phyloP scores from a whole-genome alignment of 2,797 vertebrate species.

The Micrastur ruficollis region DNA sequence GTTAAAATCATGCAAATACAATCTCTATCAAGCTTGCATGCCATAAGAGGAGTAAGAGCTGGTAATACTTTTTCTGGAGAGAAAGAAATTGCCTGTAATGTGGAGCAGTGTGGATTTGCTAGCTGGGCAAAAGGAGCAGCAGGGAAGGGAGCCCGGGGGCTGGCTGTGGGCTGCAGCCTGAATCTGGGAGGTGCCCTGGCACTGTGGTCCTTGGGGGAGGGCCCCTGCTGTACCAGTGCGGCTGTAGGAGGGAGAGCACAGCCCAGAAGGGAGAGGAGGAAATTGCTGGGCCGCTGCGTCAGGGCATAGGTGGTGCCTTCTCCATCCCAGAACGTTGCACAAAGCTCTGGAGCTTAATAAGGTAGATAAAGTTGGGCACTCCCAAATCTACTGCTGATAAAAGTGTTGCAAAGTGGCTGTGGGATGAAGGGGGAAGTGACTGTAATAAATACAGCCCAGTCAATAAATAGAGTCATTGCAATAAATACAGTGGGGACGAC shows the following conservation, averaged over 20 bases:
- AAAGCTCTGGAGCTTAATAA: not conserved
- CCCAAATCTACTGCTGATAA: not conserved
- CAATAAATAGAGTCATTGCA: not conserved
- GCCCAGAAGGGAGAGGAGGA: not conserved
- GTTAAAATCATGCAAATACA: not conserved
- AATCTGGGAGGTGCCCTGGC: not conserved
- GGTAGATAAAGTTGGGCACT: not conserved
- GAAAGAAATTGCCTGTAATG: not conserved
- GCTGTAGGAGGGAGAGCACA: not conserved
- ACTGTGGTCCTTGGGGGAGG: rapidly evolving
- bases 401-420: not conserved
- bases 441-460: not conserved
- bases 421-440: not conserved
- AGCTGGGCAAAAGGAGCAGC: not conserved
- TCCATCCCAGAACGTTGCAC: not conserved
- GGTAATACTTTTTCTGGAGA: not conserved
- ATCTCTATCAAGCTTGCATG: not conserved
- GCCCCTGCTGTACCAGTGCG: rapidly evolving
- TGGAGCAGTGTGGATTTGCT: not conserved
- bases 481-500: not conserved
- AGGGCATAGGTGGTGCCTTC: not conserved
- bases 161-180: not conserved
- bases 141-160: not conserved
- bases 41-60: not conserved
- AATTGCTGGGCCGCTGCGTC: not conserved